Percentiles rank a stretch among this genome's conserved stretches.
Evolutionary conservation across 2,113 vertebrate species (phyloP).

Genomic region (Amphilophus citrinellus): DNA sequence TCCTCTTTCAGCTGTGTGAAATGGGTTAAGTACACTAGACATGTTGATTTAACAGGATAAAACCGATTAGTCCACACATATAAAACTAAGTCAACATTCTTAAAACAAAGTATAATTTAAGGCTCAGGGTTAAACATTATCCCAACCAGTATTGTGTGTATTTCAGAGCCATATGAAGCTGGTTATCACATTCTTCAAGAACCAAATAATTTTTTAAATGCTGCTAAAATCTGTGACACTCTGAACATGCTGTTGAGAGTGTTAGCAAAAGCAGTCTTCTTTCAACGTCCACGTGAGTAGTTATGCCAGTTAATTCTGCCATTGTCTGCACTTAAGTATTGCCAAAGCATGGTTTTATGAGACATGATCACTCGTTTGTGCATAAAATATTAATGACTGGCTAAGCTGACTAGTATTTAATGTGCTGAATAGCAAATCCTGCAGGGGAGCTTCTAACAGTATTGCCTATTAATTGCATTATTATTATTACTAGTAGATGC

Average conservation of each 20-base stretch:
- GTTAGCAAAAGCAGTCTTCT: no score
- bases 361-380: not conserved
- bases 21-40: not conserved
- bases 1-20: slow-evolving; percentile 3
- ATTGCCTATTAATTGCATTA: not conserved
- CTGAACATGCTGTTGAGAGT: no score
- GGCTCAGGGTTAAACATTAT: not conserved
- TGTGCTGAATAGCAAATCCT: not conserved
- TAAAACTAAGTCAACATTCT: not conserved
- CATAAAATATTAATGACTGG: not conserved
- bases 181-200: not conserved
- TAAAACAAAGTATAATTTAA: not conserved
- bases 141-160: not conserved
- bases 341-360: no score
- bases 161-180: not conserved
- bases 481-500: not conserved
- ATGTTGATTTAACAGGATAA: not conserved
- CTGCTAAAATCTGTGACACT: no score
- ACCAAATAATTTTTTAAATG: no score
- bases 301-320: fast-evolving
- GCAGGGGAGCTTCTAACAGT: no score
- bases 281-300: not conserved
- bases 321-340: not conserved
- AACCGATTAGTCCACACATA: not conserved
- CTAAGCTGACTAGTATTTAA: not conserved